Conservation (phyloP, 2,888 invertebrate species). For the Schizotus pectinicornis region DNA sequence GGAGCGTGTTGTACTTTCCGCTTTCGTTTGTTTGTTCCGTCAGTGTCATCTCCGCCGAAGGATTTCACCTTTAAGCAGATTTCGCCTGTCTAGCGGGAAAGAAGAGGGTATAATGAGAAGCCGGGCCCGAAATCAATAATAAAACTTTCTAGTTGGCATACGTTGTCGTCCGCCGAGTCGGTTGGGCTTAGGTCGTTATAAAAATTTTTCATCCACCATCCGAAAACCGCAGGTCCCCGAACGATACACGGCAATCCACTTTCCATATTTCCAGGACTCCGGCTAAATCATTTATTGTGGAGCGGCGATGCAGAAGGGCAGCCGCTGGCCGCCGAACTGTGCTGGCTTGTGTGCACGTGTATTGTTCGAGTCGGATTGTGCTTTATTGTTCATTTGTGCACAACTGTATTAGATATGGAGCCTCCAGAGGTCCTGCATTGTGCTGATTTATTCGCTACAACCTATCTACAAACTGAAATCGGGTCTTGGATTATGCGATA, state of each 20-base stretch:
- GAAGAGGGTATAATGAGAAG: slow-evolving; percentile 27
- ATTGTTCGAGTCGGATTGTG: slow-evolving; percentile 45
- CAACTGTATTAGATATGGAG: slow-evolving; percentile 44
- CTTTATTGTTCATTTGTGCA: slow-evolving; percentile 48
- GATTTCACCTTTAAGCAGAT: slow-evolving; percentile 24
- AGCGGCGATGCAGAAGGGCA: slow-evolving; percentile 43
- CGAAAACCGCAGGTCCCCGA: slow-evolving; percentile 2
- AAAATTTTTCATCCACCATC: not conserved
- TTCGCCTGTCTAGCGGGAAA: slow-evolving; percentile 18
- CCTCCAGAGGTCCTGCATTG: slow-evolving; percentile 12
- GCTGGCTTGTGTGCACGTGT: slow-evolving; percentile 31
- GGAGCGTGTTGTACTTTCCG: slow-evolving; percentile 4
- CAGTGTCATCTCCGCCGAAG: slow-evolving; percentile 19
- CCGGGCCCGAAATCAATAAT: slow-evolving; percentile 17
- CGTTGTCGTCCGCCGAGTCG: slow-evolving; percentile 2
- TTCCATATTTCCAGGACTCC: slow-evolving; percentile 52
- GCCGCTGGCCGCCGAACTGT: slow-evolving; percentile 19
- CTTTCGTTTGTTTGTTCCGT: slow-evolving; percentile 21
- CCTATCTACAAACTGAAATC: no score
- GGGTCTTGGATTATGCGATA: no score
- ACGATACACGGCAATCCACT: slow-evolving; percentile 50
- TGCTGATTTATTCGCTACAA: no score
- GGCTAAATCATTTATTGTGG: slow-evolving; percentile 49
- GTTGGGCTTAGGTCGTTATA: slow-evolving; percentile 4
- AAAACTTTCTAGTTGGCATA: slow-evolving; percentile 11